Conservation (phyloP, 2,113 vertebrate genomes). For the Ptilonorhynchus violaceus region DNA sequence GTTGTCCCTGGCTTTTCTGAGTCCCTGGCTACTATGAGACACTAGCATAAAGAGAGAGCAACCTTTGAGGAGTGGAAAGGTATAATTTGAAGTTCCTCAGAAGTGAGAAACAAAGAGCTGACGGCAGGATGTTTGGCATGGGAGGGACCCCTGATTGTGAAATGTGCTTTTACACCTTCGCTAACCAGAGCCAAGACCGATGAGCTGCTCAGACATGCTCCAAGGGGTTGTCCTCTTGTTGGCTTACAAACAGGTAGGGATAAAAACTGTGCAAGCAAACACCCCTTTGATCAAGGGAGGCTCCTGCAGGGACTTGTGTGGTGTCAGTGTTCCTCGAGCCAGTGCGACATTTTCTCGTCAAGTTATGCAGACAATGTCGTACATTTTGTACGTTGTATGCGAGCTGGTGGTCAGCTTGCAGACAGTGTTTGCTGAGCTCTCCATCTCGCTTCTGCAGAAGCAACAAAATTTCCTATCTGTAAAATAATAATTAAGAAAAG, state of each 20-base stretch:
- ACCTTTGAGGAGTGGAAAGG: background rate
- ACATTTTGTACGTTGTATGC: accelerated
- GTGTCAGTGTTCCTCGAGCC: background rate
- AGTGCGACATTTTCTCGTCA: accelerated
- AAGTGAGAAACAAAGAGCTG: background rate
- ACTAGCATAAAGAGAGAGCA: background rate
- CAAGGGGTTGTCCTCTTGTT: background rate
- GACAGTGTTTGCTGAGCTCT: background rate
- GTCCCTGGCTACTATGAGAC: background rate
- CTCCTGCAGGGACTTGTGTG: background rate
- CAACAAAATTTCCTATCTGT: background rate
- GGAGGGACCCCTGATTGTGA: conserved; percentile 33
- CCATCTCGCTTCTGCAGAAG: background rate
- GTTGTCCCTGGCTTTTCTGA: background rate
- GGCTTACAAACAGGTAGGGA: background rate
- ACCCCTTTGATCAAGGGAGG: background rate
- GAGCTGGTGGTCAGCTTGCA: background rate
- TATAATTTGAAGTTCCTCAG: background rate
- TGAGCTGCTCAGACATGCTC: conserved; percentile 38
- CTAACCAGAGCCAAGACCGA: background rate
- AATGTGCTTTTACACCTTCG: background rate
- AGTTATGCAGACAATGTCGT: background rate
- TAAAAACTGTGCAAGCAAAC: background rate
- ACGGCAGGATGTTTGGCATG: background rate
- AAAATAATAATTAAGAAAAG: background rate